Base-by-base conservation (phyloP, 2,888 invertebrate species). In the Synergus umbraculus region DNA sequence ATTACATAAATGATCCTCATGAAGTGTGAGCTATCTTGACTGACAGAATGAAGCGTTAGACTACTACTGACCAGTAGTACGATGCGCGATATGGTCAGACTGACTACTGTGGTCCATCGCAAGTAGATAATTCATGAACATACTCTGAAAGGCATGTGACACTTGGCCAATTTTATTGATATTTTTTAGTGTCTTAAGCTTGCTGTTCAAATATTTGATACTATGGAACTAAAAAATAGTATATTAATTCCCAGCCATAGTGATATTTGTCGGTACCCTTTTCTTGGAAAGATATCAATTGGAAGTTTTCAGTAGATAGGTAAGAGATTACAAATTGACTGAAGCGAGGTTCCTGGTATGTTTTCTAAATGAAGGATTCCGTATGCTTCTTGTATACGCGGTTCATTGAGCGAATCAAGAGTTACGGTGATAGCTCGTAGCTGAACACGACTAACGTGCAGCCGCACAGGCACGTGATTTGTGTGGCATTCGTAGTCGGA, bases 361-460 rank as follows among this genome's bases (percentile, higher is more conserved):
- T 29, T 60, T 60, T 60, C 60, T 22, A 60, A 60, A 60, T 60
- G 60, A 18, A 22, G 22, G 60, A 22, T 60, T 60, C 60, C 22
- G 22, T 60, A 18, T 22, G 60, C 22, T 60, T 22, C 60, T 60
- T 29, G 22, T 60, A 18, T 29, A 18, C 60, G 60, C 60, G 22
- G 60, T 60, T 22, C 22, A 60, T 60, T 60, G 60, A 12, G 60
- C 60, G 60, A 60, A 81, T 83, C 83, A 76, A 80, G 77, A 81
- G 65, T 64, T 79, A 80, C 76, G 79, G 79, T 78, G 78, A 49
- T 78, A 83, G 81, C 81, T 83, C 76, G 79, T 4, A 60, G 60
- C 22, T 12, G 60, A 60, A 60, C 22, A 60, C 60, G 22, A 60
- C 22, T 60, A 60, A 60, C 60, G 60, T 60, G 60, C 22, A 60